These are phyloP conservation scores for Actinemys pallida DNA, from an alignment of 2,113 vertebrate species.

Conservation along the genomic window DNA sequence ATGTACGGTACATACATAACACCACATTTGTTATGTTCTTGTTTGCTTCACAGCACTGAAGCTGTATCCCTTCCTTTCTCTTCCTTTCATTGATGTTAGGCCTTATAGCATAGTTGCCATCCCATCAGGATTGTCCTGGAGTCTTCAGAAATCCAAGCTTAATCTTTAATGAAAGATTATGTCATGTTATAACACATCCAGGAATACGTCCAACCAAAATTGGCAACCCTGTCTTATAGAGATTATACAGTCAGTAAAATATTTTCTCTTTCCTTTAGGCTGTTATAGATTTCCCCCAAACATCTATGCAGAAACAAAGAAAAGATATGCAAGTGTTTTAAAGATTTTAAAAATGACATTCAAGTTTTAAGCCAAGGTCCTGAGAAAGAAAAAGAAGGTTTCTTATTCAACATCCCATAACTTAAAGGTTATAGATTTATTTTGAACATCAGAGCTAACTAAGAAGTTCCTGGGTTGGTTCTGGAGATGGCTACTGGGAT, in stretches of 20 bases:
- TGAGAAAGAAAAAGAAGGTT: background rate
- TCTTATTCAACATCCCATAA: background rate
- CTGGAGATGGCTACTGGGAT: background rate
- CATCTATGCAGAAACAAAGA: background rate
- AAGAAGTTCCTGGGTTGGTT: background rate
- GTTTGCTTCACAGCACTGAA: conserved; percentile 40
- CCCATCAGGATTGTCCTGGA: too few species aligned
- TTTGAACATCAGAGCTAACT: background rate
- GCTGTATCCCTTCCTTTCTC: background rate
- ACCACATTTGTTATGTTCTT: background rate
- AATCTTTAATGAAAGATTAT: background rate
- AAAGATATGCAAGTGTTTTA: background rate
- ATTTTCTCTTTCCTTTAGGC: background rate
- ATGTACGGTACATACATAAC: background rate
- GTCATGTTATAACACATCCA: background rate
- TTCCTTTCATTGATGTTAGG: conserved; percentile 3
- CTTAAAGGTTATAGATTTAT: background rate
- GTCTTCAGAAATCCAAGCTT: background rate
- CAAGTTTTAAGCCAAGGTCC: background rate
- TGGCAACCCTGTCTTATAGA: background rate
- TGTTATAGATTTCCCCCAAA: conserved; percentile 20
- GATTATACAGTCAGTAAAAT: conserved; percentile 7
- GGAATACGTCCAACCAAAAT: background rate
- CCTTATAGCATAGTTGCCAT: background rate
- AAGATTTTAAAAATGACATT: background rate